Conservation (phyloP, 2,888 invertebrate genomes). For the Eudasyphora cyanicolor region DNA sequence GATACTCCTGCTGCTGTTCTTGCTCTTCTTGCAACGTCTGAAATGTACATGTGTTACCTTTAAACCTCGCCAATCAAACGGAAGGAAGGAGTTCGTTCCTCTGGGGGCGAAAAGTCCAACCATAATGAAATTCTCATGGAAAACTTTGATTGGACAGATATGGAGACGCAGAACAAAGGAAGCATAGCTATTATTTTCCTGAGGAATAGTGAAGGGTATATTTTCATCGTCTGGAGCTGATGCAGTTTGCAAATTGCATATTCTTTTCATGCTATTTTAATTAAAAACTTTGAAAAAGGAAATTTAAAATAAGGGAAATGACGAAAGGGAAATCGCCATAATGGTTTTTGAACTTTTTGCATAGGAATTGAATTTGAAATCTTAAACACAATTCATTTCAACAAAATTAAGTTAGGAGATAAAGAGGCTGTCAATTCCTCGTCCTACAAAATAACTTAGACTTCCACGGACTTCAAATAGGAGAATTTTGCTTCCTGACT, state of each 20-base stretch:
- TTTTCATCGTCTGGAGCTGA: not conserved
- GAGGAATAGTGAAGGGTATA: not conserved
- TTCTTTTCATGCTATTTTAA: constrained; percentile 2
- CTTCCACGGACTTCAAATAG: too few relatives aligned
- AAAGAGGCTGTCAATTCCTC: too few relatives aligned
- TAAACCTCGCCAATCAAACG: not conserved
- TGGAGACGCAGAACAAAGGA: constrained; percentile 4
- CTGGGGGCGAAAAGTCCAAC: not conserved
- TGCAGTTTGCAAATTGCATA: not conserved
- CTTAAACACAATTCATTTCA: too few relatives aligned
- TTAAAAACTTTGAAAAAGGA: not conserved
- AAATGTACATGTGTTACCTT: constrained; percentile 17
- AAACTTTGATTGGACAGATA: constrained; percentile 2
- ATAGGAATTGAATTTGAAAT: too few relatives aligned
- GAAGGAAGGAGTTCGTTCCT: not conserved
- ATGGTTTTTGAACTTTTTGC: too few relatives aligned
- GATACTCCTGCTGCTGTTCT: not conserved
- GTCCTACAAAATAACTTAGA: too few relatives aligned
- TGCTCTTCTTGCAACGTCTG: not conserved
- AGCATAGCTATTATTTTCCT: not conserved
- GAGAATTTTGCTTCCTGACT: too few relatives aligned
- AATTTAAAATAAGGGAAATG: too few relatives aligned
- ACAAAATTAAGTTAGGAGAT: too few relatives aligned
- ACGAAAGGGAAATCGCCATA: too few relatives aligned
- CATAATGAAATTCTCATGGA: not conserved